These are phyloP conservation scores for Chascanopsetta lugubris DNA, from an alignment of 2,113 vertebrate genomes.

Conservation along the genomic window DNA sequence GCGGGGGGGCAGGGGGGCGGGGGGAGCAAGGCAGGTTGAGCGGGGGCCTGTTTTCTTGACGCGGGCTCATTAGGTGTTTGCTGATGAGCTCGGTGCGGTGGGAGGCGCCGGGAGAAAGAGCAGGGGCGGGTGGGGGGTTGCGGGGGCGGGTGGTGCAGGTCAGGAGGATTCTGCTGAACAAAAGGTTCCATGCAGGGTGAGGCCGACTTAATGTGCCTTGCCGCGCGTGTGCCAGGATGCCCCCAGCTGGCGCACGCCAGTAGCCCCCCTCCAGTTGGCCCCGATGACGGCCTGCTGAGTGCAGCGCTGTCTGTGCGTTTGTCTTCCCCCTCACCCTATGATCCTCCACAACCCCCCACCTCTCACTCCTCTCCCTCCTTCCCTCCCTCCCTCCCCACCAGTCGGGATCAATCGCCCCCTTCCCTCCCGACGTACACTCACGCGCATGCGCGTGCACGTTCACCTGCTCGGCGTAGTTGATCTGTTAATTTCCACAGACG, in stretches of 20 bases:
- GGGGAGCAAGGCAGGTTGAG: constrained; percentile 86
- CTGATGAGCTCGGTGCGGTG: constrained; percentile 91
- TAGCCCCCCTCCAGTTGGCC: constrained; percentile 81
- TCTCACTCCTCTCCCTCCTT: constrained; percentile 19
- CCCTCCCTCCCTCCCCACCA: constrained; percentile 20
- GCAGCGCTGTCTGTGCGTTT: constrained; percentile 82
- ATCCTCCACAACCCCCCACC: constrained; percentile 59
- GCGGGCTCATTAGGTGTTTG: constrained; percentile 97
- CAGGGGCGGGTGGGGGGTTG: constrained; percentile 86
- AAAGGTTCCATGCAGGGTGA: constrained; percentile 93
- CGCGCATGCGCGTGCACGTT: constrained; percentile 10
- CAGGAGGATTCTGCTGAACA: constrained; percentile 98
- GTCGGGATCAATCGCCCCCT: constrained; percentile 63
- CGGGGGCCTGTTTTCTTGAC: constrained; percentile 90
- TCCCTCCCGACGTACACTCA: constrained; percentile 27
- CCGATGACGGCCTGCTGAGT: constrained; percentile 81
- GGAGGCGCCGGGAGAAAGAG: constrained; percentile 70
- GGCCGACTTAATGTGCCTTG: constrained; percentile 86
- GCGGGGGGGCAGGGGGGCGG: background rate
- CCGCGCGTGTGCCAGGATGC: constrained; percentile 90
- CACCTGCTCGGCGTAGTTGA: constrained; percentile 56
- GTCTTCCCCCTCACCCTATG: constrained; percentile 78
- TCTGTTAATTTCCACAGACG: constrained; percentile 76
- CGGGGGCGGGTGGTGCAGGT: constrained; percentile 86
- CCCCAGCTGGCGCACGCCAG: constrained; percentile 86